phyloP scores from a whole-genome alignment of 2,888 invertebrate species.

The Drosophila diplacantha region DNA sequence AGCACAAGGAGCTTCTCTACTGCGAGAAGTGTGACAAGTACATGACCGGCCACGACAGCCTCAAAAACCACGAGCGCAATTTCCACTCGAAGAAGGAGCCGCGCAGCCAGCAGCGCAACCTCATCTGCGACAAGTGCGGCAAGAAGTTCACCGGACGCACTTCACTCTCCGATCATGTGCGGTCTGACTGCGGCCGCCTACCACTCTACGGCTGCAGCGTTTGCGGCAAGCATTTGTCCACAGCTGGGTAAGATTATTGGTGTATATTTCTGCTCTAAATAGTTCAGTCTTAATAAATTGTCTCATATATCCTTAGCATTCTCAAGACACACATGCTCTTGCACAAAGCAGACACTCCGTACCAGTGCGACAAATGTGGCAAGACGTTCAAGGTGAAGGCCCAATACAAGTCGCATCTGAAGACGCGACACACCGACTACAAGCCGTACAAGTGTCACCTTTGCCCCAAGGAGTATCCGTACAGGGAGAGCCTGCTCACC shows the following conservation, averaged over 20 bases:
- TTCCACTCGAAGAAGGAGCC: constrained; percentile 61
- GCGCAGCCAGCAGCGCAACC: constrained; percentile 70
- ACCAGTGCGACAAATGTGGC: constrained; percentile 75
- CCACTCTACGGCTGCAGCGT: constrained; percentile 76
- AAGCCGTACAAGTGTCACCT: constrained; percentile 79
- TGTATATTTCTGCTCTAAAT: neutral
- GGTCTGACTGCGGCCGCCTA: constrained; percentile 77
- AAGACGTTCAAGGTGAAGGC: constrained; percentile 76
- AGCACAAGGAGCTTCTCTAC: constrained; percentile 77
- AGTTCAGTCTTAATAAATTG: neutral
- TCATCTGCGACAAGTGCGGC: constrained; percentile 76
- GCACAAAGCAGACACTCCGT: constrained; percentile 77
- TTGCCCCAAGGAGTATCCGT: constrained; percentile 78
- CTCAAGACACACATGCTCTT: constrained; percentile 78
- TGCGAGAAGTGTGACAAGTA: constrained; percentile 78
- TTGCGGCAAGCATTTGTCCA: constrained; percentile 78
- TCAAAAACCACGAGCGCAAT: constrained; percentile 77
- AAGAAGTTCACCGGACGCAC: constrained; percentile 77
- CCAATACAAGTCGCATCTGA: constrained; percentile 76
- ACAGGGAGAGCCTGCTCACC: constrained; percentile 79
- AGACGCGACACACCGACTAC: constrained; percentile 78
- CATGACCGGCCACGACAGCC: constrained; percentile 77
- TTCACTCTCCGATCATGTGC: constrained; percentile 77
- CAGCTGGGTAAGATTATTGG: constrained; percentile 56
- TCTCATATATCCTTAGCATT: constrained; percentile 58